Base-by-base conservation (phyloP, 2,888 invertebrate genomes). In the Conchocele bisecta region DNA sequence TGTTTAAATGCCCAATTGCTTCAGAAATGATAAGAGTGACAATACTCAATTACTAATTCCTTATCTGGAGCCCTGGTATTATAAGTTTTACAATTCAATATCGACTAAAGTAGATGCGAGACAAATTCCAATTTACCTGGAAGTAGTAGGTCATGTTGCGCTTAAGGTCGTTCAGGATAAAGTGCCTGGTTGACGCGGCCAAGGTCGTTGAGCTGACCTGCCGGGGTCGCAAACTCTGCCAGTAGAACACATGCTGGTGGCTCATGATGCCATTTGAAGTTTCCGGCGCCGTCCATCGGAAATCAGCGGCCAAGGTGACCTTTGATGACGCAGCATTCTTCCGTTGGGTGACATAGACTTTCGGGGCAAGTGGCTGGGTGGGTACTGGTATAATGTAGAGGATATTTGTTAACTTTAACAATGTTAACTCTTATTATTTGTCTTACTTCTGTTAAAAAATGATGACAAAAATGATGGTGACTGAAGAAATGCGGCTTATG, bases 281-380 rank as follows among this genome's bases (percentile, higher is more conserved):
- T 39, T 92, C 90, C 0, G 98, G 97, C 0, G 93, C 91, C 76
- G 95, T 94, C 98, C 98, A 98, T 6, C 97, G 94, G 79, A 95
- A 94, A 81, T 94, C 93, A 0, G 94, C 94, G 7, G 93, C 93
- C 31, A 88, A 81, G 6, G 85, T 80, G 42, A 84, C 82, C 58
- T 79, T 74, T n/a, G 83, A 81, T 1, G 75, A 66, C 29, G 82
- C 64, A 29, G 82, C 79, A 53, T 86, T 80, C 53, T 89, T 86
- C 35, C 88, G 88, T 68, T 88, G 93, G 15, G 93, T 93, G 41
- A 96, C 93, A 88, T 95, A 98, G 6, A 95, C 94, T 44, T 97
- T 92, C 0, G 96, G 93, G 59, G 94, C 93, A 0, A 93, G 92
- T 0, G 97, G 97, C 26, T 94, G 94, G 1, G 94, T 94, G 0